Percentiles rank a stretch among this genome's conserved stretches.
These are phyloP conservation scores for Rhyzopertha dominica DNA, from an alignment of 1,140 invertebrate species.

Conservation along the genomic window DNA sequence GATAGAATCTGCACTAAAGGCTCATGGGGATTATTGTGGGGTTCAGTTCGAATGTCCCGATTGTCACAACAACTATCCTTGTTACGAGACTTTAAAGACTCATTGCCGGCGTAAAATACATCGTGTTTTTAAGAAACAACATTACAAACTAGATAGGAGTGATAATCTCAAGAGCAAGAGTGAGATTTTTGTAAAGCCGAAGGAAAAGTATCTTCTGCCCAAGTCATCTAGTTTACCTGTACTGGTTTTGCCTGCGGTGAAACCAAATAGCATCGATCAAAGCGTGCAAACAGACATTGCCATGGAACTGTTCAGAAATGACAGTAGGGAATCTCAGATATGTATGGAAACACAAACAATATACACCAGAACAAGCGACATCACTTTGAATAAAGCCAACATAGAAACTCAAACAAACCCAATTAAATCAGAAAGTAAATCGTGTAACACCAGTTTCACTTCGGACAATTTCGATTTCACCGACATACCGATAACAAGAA, in stretches of 20 bases:
- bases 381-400: slow-evolving; percentile 28
- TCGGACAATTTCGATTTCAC: slow-evolving; percentile 28
- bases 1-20: slow-evolving; percentile 46
- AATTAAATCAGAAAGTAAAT: slow-evolving; percentile 25
- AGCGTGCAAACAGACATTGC: slow-evolving; percentile 27
- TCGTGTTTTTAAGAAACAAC: slow-evolving; percentile 35
- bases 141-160: slow-evolving; percentile 12
- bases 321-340: slow-evolving; percentile 36
- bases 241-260: slow-evolving; percentile 4
- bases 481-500: slow-evolving; percentile 25
- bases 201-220: slow-evolving; percentile 19
- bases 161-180: slow-evolving; percentile 5
- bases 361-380: too few relatives aligned
- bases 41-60: slow-evolving; percentile 48
- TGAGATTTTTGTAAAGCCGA: slow-evolving; percentile 21
- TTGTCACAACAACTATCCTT: slow-evolving; percentile 50
- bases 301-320: slow-evolving; percentile 22
- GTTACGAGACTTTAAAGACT: slow-evolving; percentile 54
- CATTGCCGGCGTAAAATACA: slow-evolving; percentile 54
- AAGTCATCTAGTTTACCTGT: slow-evolving; percentile 22
- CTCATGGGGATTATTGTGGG: slow-evolving; percentile 51
- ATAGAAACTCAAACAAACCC: slow-evolving; percentile 30
- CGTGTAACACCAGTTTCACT: slow-evolving; percentile 38
- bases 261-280: slow-evolving; percentile 20
- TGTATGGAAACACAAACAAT: slow-evolving; percentile 51